phyloP scores from a whole-genome alignment of 2,797 vertebrate species.

The Somateria mollissima region DNA sequence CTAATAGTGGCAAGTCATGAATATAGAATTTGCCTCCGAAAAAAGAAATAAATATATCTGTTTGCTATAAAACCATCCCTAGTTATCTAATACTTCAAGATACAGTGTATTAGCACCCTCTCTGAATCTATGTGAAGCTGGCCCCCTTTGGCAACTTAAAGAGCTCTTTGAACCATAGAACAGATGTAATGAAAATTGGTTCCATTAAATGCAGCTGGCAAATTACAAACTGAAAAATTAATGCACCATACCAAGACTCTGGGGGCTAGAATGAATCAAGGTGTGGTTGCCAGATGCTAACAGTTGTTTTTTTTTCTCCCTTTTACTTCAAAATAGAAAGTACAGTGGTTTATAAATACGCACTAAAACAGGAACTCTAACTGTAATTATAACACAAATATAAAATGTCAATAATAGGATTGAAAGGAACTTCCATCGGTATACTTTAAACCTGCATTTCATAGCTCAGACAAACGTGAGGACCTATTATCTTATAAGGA shows the following conservation, averaged over 20 bases:
- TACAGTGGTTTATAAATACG: constrained; percentile 41
- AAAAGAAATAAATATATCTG: constrained; percentile 76
- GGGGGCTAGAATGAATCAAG: constrained; percentile 83
- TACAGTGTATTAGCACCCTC: constrained; percentile 70
- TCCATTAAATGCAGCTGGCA: constrained; percentile 83
- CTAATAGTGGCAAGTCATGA: constrained; percentile 66
- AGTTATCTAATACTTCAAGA: constrained; percentile 79
- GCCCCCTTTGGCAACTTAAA: constrained; percentile 80
- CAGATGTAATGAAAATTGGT: constrained; percentile 85
- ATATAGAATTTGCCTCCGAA: constrained; percentile 70
- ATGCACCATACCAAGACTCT: constrained; percentile 83
- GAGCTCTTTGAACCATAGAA: constrained; percentile 83
- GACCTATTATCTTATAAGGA: rapidly evolving
- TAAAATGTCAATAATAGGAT: not conserved
- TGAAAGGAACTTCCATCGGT: not conserved
- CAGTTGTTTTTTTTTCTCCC: not conserved
- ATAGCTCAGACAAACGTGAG: not conserved
- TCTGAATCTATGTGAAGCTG: constrained; percentile 74
- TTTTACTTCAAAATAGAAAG: constrained; percentile 55
- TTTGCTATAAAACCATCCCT: constrained; percentile 72
- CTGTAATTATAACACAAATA: constrained; percentile 48
- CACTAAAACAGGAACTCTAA: constrained; percentile 49
- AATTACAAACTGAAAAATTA: constrained; percentile 85
- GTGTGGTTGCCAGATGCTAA: constrained; percentile 82
- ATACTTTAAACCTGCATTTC: not conserved